Percentiles rank a stretch among this genome's conserved stretches.
These are phyloP conservation scores for Dolichallabes microphthalmus DNA, from an alignment of 2,113 vertebrate genomes.

Conservation along the genomic window DNA sequence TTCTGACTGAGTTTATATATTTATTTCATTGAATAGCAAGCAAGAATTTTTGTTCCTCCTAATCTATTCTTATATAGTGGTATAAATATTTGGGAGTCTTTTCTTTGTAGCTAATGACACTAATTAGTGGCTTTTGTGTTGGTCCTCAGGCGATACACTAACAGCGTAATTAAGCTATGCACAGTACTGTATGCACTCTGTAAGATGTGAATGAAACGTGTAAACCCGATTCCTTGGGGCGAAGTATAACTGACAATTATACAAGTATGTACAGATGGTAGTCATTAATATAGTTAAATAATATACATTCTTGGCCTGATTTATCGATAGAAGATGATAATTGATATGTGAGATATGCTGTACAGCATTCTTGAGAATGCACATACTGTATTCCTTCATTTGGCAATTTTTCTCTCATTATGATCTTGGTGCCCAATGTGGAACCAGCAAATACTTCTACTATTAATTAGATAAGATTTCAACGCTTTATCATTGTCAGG, in stretches of 20 bases:
- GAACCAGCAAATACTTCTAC: not conserved
- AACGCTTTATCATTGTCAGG: not conserved
- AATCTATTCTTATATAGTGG: not conserved
- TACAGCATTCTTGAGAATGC: not conserved
- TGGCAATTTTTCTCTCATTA: not conserved
- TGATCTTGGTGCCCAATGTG: not conserved
- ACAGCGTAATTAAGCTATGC: not conserved
- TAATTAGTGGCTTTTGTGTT: constrained; percentile 1
- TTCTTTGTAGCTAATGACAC: not conserved
- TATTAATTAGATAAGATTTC: not conserved
- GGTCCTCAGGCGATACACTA: not conserved
- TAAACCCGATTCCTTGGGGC: not conserved
- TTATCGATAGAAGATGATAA: not conserved
- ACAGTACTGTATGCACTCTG: too few species aligned
- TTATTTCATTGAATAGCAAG: not conserved
- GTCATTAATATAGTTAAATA: not conserved
- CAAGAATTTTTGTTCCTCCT: too few species aligned
- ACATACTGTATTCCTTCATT: not conserved
- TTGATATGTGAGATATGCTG: not conserved
- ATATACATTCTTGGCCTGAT: not conserved
- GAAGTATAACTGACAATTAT: constrained; percentile 2
- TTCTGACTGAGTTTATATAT: not conserved
- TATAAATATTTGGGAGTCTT: not conserved
- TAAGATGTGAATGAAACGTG: not conserved
- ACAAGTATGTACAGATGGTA: constrained; percentile 1